Conservation (phyloP, 1,140 invertebrate genomes). For the Drosophila sechellia region DNA sequence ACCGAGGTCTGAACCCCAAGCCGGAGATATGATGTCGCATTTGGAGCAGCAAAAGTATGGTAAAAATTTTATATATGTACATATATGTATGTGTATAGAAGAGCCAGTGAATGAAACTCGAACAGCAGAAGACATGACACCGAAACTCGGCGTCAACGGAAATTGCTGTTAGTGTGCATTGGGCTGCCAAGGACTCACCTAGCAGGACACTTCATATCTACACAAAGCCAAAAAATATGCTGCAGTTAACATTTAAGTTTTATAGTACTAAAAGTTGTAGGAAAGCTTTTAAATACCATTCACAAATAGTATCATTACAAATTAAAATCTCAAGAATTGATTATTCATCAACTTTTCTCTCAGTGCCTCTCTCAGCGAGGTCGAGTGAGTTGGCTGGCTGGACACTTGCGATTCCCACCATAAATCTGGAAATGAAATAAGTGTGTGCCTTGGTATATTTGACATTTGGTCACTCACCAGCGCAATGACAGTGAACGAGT, state of each 20-base stretch:
- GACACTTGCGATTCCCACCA: slow-evolving; percentile 52
- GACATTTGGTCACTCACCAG: slow-evolving; percentile 76
- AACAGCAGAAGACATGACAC: slow-evolving; percentile 39
- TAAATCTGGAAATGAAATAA: slow-evolving; percentile 81
- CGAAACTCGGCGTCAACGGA: slow-evolving; percentile 58
- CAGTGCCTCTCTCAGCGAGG: slow-evolving; percentile 11
- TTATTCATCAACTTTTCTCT: background rate
- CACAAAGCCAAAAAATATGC: slow-evolving; percentile 4
- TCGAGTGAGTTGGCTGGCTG: slow-evolving; percentile 12
- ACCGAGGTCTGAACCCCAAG: slow-evolving; percentile 4
- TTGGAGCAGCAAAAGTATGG: slow-evolving; percentile 21
- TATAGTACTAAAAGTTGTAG: background rate
- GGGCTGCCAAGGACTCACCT: slow-evolving; percentile 24
- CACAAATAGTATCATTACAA: no score
- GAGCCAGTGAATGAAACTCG: slow-evolving; percentile 12
- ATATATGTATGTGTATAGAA: background rate
- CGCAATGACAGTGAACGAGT: slow-evolving; percentile 55
- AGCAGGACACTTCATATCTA: slow-evolving; percentile 14
- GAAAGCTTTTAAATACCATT: no score
- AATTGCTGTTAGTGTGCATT: slow-evolving; percentile 69
- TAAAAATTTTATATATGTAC: background rate
- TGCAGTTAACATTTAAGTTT: background rate
- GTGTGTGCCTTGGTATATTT: slow-evolving; percentile 74
- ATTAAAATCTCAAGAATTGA: no score
- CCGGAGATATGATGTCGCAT: slow-evolving; percentile 2